Base-by-base conservation (phyloP, 2,113 vertebrate genomes). In the Corvus cornix region DNA sequence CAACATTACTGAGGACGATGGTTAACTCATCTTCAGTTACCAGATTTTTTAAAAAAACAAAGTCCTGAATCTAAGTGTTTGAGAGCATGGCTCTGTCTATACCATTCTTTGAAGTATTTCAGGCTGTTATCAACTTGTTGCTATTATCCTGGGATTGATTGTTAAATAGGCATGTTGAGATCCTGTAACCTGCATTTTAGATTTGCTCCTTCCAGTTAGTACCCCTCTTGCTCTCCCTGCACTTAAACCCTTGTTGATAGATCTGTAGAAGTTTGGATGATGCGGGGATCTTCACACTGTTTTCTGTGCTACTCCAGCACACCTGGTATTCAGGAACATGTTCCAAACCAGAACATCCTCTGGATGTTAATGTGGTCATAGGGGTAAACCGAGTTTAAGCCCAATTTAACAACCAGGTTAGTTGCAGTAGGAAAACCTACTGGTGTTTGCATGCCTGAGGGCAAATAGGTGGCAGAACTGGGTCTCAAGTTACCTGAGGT, bases 401-500 rank as follows among this genome's bases (percentile, higher is more conserved):
- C 16, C 51, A 41, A 2, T 22, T 33, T 48, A 51, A 51, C 53
- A 17, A 17, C 8, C 6, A 43, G 3, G 49, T 48, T 39, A 19
- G 6, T 7, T 56, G 22, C 49, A 52, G 39, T 12, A 39, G 39
- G 27, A 79, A 76, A 77, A 62, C 7, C 31, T 28, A 11, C 7
- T 12, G 48, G 0, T 55, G 28, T 51, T 62, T 26, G 46, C 16
- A 7, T 14, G 33, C 6, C 31, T 84, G 52, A 33, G 39, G 30
- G 46, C 49, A 64, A 43, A 37, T 0, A 20, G 3, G 21, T 2
- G 15, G 13, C 33, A 9, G 6, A 56, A 44, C 35, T 72, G 33
- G 12, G 28, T 8, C 11, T 67, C 6, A 2, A 0, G 16, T 30
- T 52, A 21, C 0, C n/a, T 10, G 11, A n/a, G 31, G 35, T 2